phyloP scores from a whole-genome alignment of 2,888 invertebrate genomes.

The Seira musarum region DNA sequence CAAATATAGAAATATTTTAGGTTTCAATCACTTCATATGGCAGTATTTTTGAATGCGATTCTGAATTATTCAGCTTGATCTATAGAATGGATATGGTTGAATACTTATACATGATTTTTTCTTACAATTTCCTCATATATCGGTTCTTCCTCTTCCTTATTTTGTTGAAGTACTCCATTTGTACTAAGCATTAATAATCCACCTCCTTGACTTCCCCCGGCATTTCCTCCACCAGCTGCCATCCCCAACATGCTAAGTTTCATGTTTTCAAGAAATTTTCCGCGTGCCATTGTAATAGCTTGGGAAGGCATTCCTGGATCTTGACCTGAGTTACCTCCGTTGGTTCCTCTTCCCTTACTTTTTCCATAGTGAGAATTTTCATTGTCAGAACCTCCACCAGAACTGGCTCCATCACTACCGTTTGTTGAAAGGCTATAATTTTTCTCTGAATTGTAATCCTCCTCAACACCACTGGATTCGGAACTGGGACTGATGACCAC shows the following conservation, averaged over 20 bases:
- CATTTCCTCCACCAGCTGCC: constrained; percentile 60
- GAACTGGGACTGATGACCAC: constrained; percentile 66
- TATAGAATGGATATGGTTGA: neutral
- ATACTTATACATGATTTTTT: constrained; percentile 22
- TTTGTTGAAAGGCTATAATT: constrained; percentile 64
- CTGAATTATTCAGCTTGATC: constrained; percentile 15
- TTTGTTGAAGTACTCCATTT: constrained; percentile 4
- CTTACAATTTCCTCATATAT: constrained; percentile 70
- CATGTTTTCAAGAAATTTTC: constrained; percentile 69
- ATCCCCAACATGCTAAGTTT: constrained; percentile 58
- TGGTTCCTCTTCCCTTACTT: neutral
- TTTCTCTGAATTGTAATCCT: constrained; percentile 69
- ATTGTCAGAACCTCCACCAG: constrained; percentile 37
- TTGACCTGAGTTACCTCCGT: constrained; percentile 22
- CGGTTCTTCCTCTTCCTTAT: constrained; percentile 63
- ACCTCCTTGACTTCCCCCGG: constrained; percentile 63
- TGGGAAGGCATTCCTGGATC: constrained; percentile 53
- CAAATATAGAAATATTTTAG: too few species aligned
- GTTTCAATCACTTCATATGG: too few species aligned
- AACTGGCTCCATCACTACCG: constrained; percentile 45
- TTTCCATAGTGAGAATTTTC: constrained; percentile 6
- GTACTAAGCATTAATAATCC: neutral
- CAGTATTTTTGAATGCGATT: too few species aligned
- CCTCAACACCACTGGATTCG: constrained; percentile 68
- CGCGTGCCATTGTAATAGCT: constrained; percentile 68